These are phyloP conservation scores for Sebastes kiyomatsui DNA, from an alignment of 2,797 vertebrate genomes.

Conservation along the genomic window DNA sequence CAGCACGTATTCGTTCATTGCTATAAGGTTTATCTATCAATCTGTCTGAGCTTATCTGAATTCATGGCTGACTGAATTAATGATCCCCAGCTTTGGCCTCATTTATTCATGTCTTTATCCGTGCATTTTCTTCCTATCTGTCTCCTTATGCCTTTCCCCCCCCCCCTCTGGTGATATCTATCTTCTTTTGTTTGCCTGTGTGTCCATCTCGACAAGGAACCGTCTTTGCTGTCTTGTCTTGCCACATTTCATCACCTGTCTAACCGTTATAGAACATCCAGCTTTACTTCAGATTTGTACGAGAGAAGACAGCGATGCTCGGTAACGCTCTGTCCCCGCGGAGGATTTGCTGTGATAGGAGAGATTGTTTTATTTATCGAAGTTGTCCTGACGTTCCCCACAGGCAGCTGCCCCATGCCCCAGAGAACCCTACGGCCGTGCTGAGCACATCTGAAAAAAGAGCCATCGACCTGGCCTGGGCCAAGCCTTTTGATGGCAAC, in stretches of 20 bases:
- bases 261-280: constrained; percentile 44
- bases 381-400: constrained; percentile 27
- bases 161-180: constrained; percentile 34
- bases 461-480: constrained; percentile 95
- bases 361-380: constrained; percentile 55
- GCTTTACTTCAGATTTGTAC: constrained; percentile 21
- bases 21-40: constrained; percentile 60
- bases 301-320: not conserved
- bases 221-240: constrained; percentile 45
- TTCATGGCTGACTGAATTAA: constrained; percentile 66
- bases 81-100: constrained; percentile 51
- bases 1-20: constrained; percentile 27
- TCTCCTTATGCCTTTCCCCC: constrained; percentile 31
- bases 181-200: constrained; percentile 51
- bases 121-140: constrained; percentile 43
- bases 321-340: not conserved
- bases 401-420: constrained; percentile 95
- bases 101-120: constrained; percentile 47
- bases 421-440: constrained; percentile 87
- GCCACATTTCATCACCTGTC: constrained; percentile 56
- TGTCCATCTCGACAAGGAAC: constrained; percentile 61
- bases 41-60: constrained; percentile 63
- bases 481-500: constrained; percentile 95
- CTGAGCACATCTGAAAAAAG: constrained; percentile 88
- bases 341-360: constrained; percentile 31